Conservation (phyloP, 2,797 vertebrate genomes). For the Rachycentron canadum region DNA sequence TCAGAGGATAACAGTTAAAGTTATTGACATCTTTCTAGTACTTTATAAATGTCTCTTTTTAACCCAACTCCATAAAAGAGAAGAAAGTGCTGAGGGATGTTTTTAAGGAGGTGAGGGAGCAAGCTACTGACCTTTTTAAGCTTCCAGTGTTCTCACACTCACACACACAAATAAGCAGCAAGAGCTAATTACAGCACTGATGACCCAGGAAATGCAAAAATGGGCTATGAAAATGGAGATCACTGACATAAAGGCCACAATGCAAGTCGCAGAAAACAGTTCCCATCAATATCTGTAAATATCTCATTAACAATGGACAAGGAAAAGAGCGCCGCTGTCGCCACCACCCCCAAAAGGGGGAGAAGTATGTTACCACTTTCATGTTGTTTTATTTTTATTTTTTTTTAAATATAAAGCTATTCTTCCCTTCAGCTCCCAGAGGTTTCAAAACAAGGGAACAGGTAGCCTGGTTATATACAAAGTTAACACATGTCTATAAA, state of each 20-base stretch:
- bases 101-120: slow-evolving; percentile 15
- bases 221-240: not conserved
- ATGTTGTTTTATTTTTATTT: not conserved
- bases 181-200: slow-evolving; percentile 1
- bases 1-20: slow-evolving; percentile 17
- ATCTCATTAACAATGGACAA: slow-evolving; percentile 14
- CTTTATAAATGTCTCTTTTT: slow-evolving; percentile 27
- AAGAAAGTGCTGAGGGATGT: slow-evolving; percentile 19
- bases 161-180: slow-evolving; percentile 1
- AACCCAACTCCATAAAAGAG: slow-evolving; percentile 7
- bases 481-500: no score
- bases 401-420: not conserved
- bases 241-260: slow-evolving; percentile 15
- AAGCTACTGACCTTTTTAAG: slow-evolving; percentile 1
- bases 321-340: not conserved
- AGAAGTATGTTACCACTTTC: not conserved
- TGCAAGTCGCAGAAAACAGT: not conserved
- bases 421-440: no score
- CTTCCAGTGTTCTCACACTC: not conserved
- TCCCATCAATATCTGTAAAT: slow-evolving; percentile 2
- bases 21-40: slow-evolving; percentile 11
- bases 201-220: slow-evolving; percentile 26
- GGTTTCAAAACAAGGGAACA: no score
- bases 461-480: no score
- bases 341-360: not conserved